Base-by-base conservation (phyloP, 2,888 invertebrate genomes). In the Pherbina coryleti region DNA sequence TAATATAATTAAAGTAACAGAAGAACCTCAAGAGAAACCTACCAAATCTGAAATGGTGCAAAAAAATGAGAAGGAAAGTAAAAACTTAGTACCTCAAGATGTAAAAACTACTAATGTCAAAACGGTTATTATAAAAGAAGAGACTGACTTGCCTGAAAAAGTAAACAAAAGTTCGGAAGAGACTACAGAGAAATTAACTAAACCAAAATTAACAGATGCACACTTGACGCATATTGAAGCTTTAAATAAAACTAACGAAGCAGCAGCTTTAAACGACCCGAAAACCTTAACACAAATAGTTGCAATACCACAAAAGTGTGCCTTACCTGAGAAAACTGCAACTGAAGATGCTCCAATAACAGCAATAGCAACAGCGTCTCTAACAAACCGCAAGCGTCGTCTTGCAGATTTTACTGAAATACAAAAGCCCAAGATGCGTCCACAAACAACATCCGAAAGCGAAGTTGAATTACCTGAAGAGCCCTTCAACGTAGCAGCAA, bases 381-480 rank as follows among this genome's bases (percentile, higher is more conserved):
- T 25, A 17, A 66, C 81, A 8, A 88, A 87, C 79, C 86, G 89
- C 0, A 89, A 89, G 64, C 87, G 89, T 14, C 87, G 89, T 0
- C 80, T 88, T 2, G 81, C 80, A 0, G 86, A 86, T 44, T 82
- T 85, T 25, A 79, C 84, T 7, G 80, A 84, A 4, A 82, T 83
- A 37, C 81, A 82, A n/a, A 78, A 81, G 55, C 28, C 60, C 14
- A 71, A 44, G 28, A 9, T 37, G 11, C 86, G 90, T 7, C 81
- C 82, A 11, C 80, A 78, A 28, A 83, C 85, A 14, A 85, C 86
- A 22, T 89, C 89, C 0, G 90, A 89, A 62, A 89, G 89, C 79
- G 89, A 89, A 71, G 79, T 86, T 11, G 89, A 89, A 28, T 78
- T 82, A 0, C 86, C 91, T 77, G 90, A 90, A 0, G 91, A 91